A percentile compares a stretch with the other conserved stretches of the same genome.
These are phyloP conservation scores for Chauna torquata DNA, from an alignment of 2,113 vertebrate species.

Conservation along the genomic window DNA sequence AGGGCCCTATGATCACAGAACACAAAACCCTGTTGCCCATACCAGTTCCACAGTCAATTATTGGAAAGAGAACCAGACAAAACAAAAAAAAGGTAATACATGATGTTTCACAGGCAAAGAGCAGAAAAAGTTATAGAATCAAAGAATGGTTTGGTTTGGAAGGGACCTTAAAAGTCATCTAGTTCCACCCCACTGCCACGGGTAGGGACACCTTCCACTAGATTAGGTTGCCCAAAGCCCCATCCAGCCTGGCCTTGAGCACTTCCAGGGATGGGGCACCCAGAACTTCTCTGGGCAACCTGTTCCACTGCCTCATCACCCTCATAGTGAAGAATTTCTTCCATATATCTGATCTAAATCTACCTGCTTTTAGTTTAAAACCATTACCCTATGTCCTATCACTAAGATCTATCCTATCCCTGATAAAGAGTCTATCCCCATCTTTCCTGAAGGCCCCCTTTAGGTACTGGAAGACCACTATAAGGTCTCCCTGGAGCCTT, in stretches of 20 bases:
- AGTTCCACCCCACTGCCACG: neutral
- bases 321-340: no score
- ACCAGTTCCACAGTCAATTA: neutral
- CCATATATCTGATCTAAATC: no score
- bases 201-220: neutral
- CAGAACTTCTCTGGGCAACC: no score
- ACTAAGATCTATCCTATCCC: no score
- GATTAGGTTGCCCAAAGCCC: neutral
- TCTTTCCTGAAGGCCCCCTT: no score
- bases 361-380: no score
- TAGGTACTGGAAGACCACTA: no score
- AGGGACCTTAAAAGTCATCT: neutral
- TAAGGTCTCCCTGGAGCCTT: no score
- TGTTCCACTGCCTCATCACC: no score
- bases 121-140: neutral
- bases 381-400: no score
- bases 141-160: neutral
- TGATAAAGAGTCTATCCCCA: no score
- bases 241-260: neutral
- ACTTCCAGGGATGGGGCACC: neutral
- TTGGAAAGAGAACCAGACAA: neutral
- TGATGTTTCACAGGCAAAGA: neutral
- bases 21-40: neutral
- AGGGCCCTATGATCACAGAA: neutral
- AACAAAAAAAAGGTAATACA: neutral